These are phyloP conservation scores for Agrilus cyanescens DNA, from an alignment of 2,888 invertebrate species.

Conservation along the genomic window DNA sequence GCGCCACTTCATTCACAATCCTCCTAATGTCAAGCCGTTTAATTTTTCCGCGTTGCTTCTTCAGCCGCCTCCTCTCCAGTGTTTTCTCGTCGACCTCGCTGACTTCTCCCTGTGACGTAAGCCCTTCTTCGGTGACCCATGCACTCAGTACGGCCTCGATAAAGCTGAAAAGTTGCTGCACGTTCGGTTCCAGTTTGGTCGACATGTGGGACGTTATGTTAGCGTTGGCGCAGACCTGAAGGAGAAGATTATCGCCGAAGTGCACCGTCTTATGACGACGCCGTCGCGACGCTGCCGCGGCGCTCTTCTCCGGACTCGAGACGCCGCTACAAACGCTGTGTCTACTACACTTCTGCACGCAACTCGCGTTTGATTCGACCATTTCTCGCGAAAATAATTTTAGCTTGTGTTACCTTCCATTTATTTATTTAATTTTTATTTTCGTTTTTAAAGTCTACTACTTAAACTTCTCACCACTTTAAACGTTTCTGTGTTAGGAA, in stretches of 20 bases:
- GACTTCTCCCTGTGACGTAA: conserved; percentile 60
- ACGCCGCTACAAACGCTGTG: conserved; percentile 29
- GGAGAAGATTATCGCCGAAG: conserved; percentile 62
- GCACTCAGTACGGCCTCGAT: conserved; percentile 69
- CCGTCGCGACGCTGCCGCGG: conserved; percentile 45
- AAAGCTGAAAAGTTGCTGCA: conserved; percentile 70
- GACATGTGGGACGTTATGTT: conserved; percentile 39
- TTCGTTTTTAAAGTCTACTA: no score
- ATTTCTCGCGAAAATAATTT: conserved; percentile 20
- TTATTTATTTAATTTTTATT: no score
- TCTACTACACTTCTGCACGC: conserved; percentile 28
- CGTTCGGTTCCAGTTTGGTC: conserved; percentile 58
- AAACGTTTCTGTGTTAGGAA: no score
- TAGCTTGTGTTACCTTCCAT: no score
- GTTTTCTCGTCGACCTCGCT: conserved; percentile 62
- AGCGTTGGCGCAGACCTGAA: conserved; percentile 63
- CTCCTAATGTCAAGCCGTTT: conserved; percentile 57
- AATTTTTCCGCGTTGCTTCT: conserved; percentile 51
- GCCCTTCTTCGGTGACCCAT: conserved; percentile 63
- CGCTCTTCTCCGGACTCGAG: conserved; percentile 32
- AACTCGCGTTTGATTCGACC: conserved; percentile 34
- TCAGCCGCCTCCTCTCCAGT: conserved; percentile 43
- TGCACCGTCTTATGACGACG: conserved; percentile 68
- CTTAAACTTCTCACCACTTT: no score
- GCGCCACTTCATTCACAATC: conserved; percentile 59